phyloP scores from a whole-genome alignment of 2,797 vertebrate genomes.

The Limnodromus scolopaceus region DNA sequence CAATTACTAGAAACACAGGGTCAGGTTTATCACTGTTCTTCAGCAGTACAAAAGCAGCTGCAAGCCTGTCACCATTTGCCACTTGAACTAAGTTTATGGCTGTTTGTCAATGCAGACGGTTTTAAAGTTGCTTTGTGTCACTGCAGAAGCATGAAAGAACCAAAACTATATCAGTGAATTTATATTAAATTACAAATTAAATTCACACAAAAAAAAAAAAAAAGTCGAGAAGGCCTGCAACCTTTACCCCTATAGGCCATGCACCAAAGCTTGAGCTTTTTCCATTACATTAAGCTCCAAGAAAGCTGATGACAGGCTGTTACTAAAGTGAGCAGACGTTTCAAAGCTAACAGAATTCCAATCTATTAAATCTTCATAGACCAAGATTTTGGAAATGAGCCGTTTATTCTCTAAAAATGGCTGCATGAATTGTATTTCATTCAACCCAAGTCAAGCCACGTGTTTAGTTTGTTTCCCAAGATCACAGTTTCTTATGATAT shows the following conservation, averaged over 20 bases:
- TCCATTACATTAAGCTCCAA: neutral
- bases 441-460: neutral
- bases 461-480: neutral
- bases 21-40: neutral
- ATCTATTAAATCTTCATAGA: neutral
- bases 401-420: neutral
- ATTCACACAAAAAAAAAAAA: neutral
- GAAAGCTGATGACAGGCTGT: neutral
- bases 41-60: neutral
- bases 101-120: neutral
- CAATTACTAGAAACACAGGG: neutral
- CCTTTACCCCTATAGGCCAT: neutral
- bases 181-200: neutral
- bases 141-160: neutral
- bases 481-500: neutral
- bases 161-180: neutral
- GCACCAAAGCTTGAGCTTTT: neutral
- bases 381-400: neutral
- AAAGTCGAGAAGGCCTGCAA: neutral
- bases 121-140: neutral
- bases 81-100: neutral
- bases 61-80: neutral
- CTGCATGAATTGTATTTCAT: neutral
- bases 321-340: neutral
- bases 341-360: neutral